Base-by-base conservation (phyloP, 2,113 vertebrate genomes). In the Sprattus sprattus region DNA sequence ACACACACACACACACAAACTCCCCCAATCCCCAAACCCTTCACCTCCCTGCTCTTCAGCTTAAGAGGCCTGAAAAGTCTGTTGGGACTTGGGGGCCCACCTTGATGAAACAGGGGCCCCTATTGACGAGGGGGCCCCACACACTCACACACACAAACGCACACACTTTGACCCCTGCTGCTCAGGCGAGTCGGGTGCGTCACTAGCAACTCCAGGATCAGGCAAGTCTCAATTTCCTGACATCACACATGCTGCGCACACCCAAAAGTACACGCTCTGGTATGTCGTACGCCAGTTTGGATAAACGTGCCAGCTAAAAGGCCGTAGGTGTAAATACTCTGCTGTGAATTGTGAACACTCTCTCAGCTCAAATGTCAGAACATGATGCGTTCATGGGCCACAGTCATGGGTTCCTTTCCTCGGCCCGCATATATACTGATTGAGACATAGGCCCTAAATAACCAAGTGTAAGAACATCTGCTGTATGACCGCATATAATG, bases 401-500 rank as follows among this genome's bases (percentile, higher is more conserved):
- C 54, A 22, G 54, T 20, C 60, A 9, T 67, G 7, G n/a, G 57
- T n/a, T 39, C 71, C 71, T 9, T n/a, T 7, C 22, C 54, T 10
- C 3, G 28, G 71, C 28, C 32, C 2, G 15, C 32, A 18, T 39
- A 71, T 25, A 71, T 78, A 32, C 28, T 39, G 25, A 78, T 78
- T 78, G 71, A 78, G 71, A 39, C 28, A 78, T 78, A 13, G 11
- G 5, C 5, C 28, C 15, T 8, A 71, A 71, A 71, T 71, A 71
- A 71, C 64, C 64, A 11, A 71, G 11, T 32, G 64, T 71, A 11
- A 78, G 71, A 44, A 78, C 71, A 78, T 78, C 71, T 78, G 71
- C 71, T 78, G 25, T 15, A 15, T 4, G 64, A 9, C 25, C 25
- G 32, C 9, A 28, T 25, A 10, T 28, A 3, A 13, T 71, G 64